These are phyloP conservation scores for Ormyrus labotus DNA, from an alignment of 2,888 invertebrate genomes.

Conservation along the genomic window DNA sequence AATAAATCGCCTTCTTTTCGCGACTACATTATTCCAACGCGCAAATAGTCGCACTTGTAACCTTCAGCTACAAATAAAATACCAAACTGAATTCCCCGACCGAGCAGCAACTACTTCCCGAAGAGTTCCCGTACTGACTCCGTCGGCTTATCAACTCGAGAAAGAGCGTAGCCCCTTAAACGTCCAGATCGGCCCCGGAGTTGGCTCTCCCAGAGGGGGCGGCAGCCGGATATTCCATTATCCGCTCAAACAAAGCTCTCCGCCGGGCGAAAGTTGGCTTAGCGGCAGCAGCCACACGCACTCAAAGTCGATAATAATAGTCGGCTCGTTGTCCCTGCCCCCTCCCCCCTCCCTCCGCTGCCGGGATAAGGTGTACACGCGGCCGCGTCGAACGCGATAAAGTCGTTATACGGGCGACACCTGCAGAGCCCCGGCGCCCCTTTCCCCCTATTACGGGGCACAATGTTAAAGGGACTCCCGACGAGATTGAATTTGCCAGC, in stretches of 20 bases:
- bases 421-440: conserved; percentile 62
- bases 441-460: conserved; percentile 72
- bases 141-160: no score
- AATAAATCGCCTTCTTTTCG: no score
- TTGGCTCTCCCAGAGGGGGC: background rate
- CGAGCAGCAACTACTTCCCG: no score
- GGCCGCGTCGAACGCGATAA: conserved; percentile 63
- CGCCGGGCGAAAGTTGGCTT: background rate
- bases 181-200: background rate
- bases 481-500: conserved; percentile 75
- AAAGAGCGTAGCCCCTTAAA: no score
- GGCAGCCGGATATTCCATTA: background rate
- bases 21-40: no score
- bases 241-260: conserved; percentile 4
- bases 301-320: conserved; percentile 71
- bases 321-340: conserved; percentile 45
- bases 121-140: no score
- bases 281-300: conserved; percentile 50
- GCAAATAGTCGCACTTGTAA: no score
- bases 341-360: no score
- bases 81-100: no score
- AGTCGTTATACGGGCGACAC: conserved; percentile 73
- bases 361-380: no score
- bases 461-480: conserved; percentile 74
- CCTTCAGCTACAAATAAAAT: no score